Evolutionary conservation across 2,888 invertebrate species (phyloP).

Genomic region (Crepidodera aurea): DNA sequence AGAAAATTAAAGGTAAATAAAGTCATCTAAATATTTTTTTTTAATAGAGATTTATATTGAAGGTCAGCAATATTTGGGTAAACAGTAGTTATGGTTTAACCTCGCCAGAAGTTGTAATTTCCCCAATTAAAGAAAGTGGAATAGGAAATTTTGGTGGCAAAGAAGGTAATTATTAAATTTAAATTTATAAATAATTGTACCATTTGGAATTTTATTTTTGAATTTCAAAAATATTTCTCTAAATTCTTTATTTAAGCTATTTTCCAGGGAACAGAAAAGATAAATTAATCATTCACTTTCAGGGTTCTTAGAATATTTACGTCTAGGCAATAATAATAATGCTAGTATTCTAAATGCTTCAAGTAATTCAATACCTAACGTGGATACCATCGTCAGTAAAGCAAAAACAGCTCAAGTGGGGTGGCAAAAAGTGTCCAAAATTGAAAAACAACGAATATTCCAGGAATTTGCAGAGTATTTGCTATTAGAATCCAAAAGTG

Average conservation of each 20-base stretch:
- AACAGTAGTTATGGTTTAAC: slow-evolving; percentile 63
- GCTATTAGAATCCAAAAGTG: slow-evolving; percentile 31
- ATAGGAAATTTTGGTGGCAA: slow-evolving; percentile 63
- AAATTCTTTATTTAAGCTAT: no score
- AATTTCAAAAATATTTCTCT: no score
- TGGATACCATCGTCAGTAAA: slow-evolving; percentile 63
- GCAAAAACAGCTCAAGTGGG: slow-evolving; percentile 61
- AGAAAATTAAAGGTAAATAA: slow-evolving; percentile 61
- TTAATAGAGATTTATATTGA: not conserved
- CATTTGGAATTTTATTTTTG: no score
- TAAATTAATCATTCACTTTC: no score
- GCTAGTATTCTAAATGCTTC: not conserved
- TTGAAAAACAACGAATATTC: slow-evolving; percentile 44
- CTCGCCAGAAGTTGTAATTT: slow-evolving; percentile 63
- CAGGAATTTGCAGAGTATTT: slow-evolving; percentile 43
- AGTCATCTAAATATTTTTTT: not conserved
- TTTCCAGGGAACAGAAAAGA: no score
- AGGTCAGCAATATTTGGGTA: slow-evolving; percentile 66
- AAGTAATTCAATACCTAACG: slow-evolving; percentile 47
- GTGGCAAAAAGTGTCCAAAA: slow-evolving; percentile 51
- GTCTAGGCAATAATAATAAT: not conserved
- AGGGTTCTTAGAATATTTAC: slow-evolving; percentile 40
- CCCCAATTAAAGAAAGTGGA: slow-evolving; percentile 64
- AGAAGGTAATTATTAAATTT: slow-evolving; percentile 49
- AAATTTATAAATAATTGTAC: not conserved